phyloP scores from a whole-genome alignment of 2,113 vertebrate species.

The Labrus mixtus region DNA sequence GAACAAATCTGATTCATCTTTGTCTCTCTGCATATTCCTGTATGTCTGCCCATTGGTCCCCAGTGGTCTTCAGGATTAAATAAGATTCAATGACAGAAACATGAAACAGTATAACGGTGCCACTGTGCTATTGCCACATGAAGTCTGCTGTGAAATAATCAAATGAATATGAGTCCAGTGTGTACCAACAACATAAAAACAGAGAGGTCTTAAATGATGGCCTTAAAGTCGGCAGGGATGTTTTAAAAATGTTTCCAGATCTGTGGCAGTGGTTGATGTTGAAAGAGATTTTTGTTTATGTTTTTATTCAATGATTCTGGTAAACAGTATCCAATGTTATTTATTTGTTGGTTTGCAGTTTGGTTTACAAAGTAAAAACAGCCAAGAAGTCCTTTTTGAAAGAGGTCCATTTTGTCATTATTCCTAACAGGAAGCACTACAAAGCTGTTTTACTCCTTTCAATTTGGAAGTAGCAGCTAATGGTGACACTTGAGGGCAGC shows the following conservation, averaged over 20 bases:
- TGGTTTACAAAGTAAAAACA: conserved; percentile 37
- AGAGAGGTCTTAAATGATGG: not conserved
- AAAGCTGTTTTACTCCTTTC: conserved; percentile 36
- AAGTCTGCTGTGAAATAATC: too few species aligned
- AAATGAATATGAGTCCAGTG: not conserved
- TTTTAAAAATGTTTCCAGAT: not conserved
- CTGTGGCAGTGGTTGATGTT: not conserved
- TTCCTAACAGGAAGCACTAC: conserved; percentile 29
- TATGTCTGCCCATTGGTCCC: too few species aligned
- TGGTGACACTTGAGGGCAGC: conserved; percentile 77
- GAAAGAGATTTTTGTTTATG: not conserved
- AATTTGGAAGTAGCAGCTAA: conserved; percentile 49
- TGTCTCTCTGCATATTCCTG: too few species aligned
- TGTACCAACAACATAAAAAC: not conserved
- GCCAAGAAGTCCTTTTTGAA: conserved; percentile 19
- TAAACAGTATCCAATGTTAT: not conserved
- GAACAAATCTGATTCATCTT: too few species aligned
- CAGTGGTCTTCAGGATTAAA: too few species aligned
- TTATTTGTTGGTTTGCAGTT: not conserved
- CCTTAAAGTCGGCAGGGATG: too few species aligned
- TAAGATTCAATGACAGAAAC: not conserved
- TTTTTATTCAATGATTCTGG: not conserved
- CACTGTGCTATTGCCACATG: not conserved
- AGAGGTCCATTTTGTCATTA: conserved; percentile 44
- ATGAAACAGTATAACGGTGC: not conserved